phyloP scores from a whole-genome alignment of 2,113 vertebrate species.

The Semicossyphus pulcher region DNA sequence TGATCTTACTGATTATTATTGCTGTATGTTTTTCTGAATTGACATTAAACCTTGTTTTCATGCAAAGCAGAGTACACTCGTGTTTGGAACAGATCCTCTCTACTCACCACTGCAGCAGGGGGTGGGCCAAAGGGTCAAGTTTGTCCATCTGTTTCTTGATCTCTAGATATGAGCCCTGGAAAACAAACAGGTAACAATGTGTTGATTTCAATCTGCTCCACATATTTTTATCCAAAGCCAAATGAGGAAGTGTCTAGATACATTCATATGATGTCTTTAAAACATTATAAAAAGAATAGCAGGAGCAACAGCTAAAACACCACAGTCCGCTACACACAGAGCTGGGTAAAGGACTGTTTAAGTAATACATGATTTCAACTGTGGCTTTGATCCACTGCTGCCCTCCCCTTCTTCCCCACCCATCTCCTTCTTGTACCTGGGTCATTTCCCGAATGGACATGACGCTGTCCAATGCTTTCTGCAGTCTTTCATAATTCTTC shows the following conservation, averaged over 20 bases:
- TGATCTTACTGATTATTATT: too few species aligned
- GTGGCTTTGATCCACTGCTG: neutral
- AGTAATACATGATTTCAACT: neutral
- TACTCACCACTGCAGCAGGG: constrained; percentile 95
- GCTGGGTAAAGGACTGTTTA: neutral
- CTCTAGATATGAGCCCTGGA: constrained; percentile 96
- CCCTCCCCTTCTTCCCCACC: neutral
- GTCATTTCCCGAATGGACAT: constrained; percentile 99
- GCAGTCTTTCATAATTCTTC: constrained; percentile 99
- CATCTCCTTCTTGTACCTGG: constrained; percentile 86
- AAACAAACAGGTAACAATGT: constrained; percentile 24
- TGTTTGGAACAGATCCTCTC: constrained; percentile 1
- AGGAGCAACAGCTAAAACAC: neutral
- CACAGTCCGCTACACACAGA: neutral
- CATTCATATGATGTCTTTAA: neutral
- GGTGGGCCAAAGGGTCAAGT: constrained; percentile 95
- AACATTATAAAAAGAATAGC: neutral
- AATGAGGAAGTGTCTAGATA: neutral
- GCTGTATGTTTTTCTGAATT: neutral
- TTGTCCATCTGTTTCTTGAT: constrained; percentile 99
- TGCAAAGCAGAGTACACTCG: neutral
- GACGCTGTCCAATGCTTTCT: constrained; percentile 98
- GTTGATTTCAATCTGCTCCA: neutral
- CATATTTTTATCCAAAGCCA: neutral
- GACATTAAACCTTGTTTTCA: neutral